Conservation (phyloP, 1,140 invertebrate species). For the Drosophila baimaii region DNA sequence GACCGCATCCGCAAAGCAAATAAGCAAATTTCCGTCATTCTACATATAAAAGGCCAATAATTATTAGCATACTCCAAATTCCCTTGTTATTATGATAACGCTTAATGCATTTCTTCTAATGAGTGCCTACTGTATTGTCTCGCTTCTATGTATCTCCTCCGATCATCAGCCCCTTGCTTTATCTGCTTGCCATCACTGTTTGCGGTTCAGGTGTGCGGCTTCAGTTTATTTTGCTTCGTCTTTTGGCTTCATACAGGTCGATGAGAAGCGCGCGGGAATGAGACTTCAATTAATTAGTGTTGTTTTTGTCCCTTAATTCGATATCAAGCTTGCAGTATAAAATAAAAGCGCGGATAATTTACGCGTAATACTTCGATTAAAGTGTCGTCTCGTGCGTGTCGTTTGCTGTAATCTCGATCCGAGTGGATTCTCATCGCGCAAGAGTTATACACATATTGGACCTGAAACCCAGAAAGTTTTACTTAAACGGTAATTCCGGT, state of each 20-base stretch:
- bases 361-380: slow-evolving; percentile 28
- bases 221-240: slow-evolving; percentile 13
- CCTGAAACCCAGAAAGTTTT: slow-evolving; percentile 25
- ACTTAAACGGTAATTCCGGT: slow-evolving; percentile 34
- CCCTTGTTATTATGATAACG: no score
- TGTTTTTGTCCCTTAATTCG: slow-evolving; percentile 7
- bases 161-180: not conserved
- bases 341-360: slow-evolving; percentile 33
- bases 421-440: not conserved
- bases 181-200: slow-evolving; percentile 1
- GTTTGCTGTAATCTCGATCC: slow-evolving; percentile 7
- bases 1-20: no score
- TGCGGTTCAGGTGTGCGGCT: not conserved
- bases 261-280: not conserved
- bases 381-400: slow-evolving; percentile 25
- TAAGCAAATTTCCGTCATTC: no score
- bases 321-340: slow-evolving; percentile 27
- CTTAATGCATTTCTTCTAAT: not conserved
- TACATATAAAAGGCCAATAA: no score
- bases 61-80: no score
- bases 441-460: slow-evolving; percentile 17
- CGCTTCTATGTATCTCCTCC: not conserved
- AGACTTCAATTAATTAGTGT: slow-evolving; percentile 22
- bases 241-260: slow-evolving; percentile 17
- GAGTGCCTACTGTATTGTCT: not conserved